These are phyloP conservation scores for Promerops cafer DNA, from an alignment of 2,113 vertebrate genomes.

Conservation along the genomic window DNA sequence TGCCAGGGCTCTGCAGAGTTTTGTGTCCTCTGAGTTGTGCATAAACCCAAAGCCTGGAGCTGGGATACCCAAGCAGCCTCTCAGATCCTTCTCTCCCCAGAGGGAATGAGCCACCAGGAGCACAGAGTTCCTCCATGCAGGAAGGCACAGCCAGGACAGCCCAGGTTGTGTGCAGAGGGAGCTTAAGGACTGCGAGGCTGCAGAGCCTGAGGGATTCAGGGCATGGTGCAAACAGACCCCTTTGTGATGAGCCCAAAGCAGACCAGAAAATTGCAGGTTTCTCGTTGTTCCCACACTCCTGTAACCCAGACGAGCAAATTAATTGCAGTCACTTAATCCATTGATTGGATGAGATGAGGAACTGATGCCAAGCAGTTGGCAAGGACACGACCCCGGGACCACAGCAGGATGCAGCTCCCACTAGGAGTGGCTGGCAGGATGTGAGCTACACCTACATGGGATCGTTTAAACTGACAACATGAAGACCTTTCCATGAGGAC, in stretches of 20 bases:
- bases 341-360: not conserved
- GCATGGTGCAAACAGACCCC: accelerated
- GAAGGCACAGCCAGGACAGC: accelerated
- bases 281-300: not conserved
- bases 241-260: not conserved
- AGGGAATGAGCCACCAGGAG: not conserved
- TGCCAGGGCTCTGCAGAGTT: not conserved
- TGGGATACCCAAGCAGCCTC: not conserved
- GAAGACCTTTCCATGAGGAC: not conserved
- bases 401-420: not conserved
- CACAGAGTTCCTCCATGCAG: accelerated
- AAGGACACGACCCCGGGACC: not conserved
- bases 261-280: not conserved
- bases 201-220: not conserved
- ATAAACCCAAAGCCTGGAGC: accelerated
- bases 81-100: not conserved
- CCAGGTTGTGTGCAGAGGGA: not conserved
- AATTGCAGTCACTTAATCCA: not conserved
- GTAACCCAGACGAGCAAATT: not conserved
- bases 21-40: accelerated
- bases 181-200: accelerated
- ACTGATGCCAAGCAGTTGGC: not conserved
- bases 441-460: accelerated
- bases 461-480: not conserved
- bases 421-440: accelerated